phyloP scores from a whole-genome alignment of 1,140 invertebrate species.

The Ceratina japonica region DNA sequence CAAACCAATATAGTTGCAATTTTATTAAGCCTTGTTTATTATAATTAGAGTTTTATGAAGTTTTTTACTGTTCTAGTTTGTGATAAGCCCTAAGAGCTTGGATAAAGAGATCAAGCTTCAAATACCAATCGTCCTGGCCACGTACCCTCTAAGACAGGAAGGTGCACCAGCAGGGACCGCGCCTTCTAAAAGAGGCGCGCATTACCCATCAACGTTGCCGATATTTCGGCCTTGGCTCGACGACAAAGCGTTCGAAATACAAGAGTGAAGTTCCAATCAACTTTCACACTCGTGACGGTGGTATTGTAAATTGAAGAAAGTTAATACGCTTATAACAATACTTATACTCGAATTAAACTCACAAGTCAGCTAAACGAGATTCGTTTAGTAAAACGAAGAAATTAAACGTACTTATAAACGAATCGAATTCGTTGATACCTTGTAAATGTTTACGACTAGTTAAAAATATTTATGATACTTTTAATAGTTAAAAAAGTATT shows the following conservation, averaged over 20 bases:
- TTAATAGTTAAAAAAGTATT: background rate
- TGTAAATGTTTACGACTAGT: slow-evolving; percentile 25
- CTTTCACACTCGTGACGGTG: background rate
- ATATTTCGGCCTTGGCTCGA: slow-evolving; percentile 94
- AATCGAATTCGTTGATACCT: background rate
- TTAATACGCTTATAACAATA: slow-evolving; percentile 43
- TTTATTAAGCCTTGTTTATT: background rate
- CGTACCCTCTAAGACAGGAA: slow-evolving; percentile 90
- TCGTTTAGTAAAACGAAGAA: background rate
- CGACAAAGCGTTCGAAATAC: slow-evolving; percentile 82
- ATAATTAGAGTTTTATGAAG: background rate
- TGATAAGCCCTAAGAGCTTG: slow-evolving; percentile 93
- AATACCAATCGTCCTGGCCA: slow-evolving; percentile 94
- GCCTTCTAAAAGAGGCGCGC: slow-evolving; percentile 87
- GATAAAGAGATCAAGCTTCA: slow-evolving; percentile 96
- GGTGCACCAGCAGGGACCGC: slow-evolving; percentile 82
- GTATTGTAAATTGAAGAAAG: background rate
- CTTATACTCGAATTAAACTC: slow-evolving; percentile 11
- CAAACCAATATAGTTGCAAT: no score
- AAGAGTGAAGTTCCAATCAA: slow-evolving; percentile 68
- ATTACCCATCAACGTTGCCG: slow-evolving; percentile 95
- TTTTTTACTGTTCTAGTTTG: slow-evolving; percentile 85
- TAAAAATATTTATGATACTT: slow-evolving; percentile 6
- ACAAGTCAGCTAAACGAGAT: background rate
- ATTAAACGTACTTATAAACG: background rate